Percentiles rank a stretch among this genome's conserved stretches.
These are phyloP conservation scores for Sesamia inferens DNA, from an alignment of 2,888 invertebrate genomes.

Conservation along the genomic window DNA sequence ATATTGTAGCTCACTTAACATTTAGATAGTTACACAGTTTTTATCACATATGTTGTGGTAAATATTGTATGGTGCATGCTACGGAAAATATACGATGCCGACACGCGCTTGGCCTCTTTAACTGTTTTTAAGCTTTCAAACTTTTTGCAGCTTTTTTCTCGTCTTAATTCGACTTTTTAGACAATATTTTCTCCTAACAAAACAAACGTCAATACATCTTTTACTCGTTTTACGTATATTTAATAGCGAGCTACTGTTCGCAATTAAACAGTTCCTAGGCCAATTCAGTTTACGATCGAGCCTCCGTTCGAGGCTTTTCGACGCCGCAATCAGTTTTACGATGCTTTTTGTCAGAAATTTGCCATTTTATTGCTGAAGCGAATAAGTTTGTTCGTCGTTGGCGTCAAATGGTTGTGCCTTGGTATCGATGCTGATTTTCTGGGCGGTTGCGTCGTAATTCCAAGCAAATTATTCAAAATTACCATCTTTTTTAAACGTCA, in stretches of 20 bases:
- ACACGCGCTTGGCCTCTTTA: not conserved
- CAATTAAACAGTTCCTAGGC: conserved; percentile 84
- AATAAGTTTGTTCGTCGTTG: conserved; percentile 64
- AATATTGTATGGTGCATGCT: not conserved
- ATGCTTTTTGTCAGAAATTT: conserved; percentile 80
- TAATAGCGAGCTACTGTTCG: conserved; percentile 77
- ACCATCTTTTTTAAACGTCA: too few species aligned
- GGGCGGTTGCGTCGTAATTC: conserved; percentile 13
- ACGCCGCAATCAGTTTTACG: conserved; percentile 84
- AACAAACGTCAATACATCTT: conserved; percentile 66
- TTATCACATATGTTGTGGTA: not conserved
- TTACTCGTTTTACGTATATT: conserved; percentile 74
- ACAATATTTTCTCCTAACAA: conserved; percentile 53
- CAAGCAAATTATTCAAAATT: not conserved
- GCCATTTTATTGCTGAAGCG: conserved; percentile 73
- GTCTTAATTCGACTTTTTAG: not conserved
- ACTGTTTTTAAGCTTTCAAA: not conserved
- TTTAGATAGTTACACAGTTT: too few species aligned
- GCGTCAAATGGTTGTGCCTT: conserved; percentile 36
- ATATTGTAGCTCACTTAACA: too few species aligned
- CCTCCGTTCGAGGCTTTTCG: conserved; percentile 77
- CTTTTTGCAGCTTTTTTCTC: not conserved
- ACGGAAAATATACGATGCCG: not conserved
- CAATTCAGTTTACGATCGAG: conserved; percentile 84
- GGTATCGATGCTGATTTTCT: conserved; percentile 38